Evolutionary conservation across 1,140 invertebrate species (phyloP), one percentile per base, ranked within the genome.

Genomic region (Lepidurus apus): DNA sequence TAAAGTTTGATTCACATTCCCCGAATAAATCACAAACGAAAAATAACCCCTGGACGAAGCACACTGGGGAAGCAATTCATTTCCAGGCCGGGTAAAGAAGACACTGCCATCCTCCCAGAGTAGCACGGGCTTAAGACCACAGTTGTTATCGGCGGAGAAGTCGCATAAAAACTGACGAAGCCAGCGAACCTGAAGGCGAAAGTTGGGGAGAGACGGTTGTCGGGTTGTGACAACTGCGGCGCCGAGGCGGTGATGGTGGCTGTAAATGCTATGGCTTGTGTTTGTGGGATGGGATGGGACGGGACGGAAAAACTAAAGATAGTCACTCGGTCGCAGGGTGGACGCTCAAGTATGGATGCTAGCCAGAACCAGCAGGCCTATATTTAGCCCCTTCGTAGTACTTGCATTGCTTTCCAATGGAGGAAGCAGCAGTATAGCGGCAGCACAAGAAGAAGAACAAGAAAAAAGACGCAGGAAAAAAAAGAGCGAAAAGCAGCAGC

Each of bases 111-210:
- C 8, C 17, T 21, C 17, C 53, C 53, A 13, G 53, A 65, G 21
- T 65, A 65, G 17, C 53, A 65, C 21, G 53, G 53, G 5, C 21
- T 13, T 7, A 65, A 1, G 8, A 13, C 10, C 53, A 65, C 53
- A 65, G 53, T 65, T 65, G 53, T 65, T 65, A 65, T 21, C 53
- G 21, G 53, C 21, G 53, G 21, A 65, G 53, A 65, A 65, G 53
- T 65, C 53, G 53, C 53, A 65, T 65, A 65, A 65, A 65, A 65
- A 65, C 53, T 65, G 53, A 65, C 53, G 53, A 65, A 65, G 53
- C 53, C 21, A 65, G 53, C 53, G 53, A 65, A 65, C 17, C 17
- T 65, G 17, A 21, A 21, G 53, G 53, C 53, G 5, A 65, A 21
- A 65, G 53, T n/a, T 21, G 53, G 53, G 17, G 0, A 65, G 53